A percentile compares a stretch with the other conserved stretches of the same genome.
phyloP scores from a whole-genome alignment of 2,888 invertebrate genomes.

The Acleris literana region DNA sequence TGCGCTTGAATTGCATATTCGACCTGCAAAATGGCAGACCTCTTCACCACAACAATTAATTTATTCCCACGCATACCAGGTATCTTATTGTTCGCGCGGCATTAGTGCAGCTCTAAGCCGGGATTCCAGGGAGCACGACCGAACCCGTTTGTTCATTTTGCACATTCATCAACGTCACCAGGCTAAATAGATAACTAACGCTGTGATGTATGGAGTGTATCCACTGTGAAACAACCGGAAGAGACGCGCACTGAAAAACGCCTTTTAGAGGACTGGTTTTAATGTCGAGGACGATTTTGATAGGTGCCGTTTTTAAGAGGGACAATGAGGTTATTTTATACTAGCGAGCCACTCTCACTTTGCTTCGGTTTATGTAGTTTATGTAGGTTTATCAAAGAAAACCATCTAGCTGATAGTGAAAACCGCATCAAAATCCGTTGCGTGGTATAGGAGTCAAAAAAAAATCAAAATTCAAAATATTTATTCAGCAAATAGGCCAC shows the following conservation, averaged over 20 bases:
- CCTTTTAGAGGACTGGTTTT: conserved; percentile 17
- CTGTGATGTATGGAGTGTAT: conserved; percentile 72
- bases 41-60: conserved; percentile 37
- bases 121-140: conserved; percentile 44
- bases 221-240: conserved; percentile 60
- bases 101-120: conserved; percentile 52
- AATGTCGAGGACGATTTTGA: too few species aligned
- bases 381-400: too few species aligned
- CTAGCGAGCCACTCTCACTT: background rate
- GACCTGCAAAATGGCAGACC: too few species aligned
- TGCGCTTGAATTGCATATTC: too few species aligned
- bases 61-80: conserved; percentile 45
- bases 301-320: background rate
- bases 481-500: too few species aligned
- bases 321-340: background rate
- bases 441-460: too few species aligned
- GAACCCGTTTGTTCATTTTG: conserved; percentile 54
- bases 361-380: too few species aligned
- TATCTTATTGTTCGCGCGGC: conserved; percentile 51
- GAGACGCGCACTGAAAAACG: conserved; percentile 47
- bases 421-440: too few species aligned
- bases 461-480: too few species aligned
- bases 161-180: conserved; percentile 71
- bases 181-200: conserved; percentile 71
- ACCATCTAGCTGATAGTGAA: too few species aligned